Conservation (phyloP, 2,113 vertebrate species). For the Hippocampus barbouri region DNA sequence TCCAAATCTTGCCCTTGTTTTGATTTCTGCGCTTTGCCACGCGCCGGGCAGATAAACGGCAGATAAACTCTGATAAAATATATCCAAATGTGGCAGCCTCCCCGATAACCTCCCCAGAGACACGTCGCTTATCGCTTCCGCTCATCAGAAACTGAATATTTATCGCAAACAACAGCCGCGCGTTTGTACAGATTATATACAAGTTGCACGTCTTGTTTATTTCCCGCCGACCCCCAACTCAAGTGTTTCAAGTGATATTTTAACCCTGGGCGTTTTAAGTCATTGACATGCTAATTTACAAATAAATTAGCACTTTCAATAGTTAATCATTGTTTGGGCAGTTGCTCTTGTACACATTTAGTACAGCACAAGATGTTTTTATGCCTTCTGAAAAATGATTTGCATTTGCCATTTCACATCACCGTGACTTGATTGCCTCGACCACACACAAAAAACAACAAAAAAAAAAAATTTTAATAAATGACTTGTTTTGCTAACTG, state of each 20-base stretch:
- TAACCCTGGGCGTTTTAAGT: slow-evolving; percentile 17
- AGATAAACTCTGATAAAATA: slow-evolving; percentile 78
- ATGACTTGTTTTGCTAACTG: no score
- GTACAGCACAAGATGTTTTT: background rate
- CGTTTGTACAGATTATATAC: slow-evolving; percentile 55
- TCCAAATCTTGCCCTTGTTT: slow-evolving; percentile 58
- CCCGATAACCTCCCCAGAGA: slow-evolving; percentile 75
- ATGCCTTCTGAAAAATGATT: no score
- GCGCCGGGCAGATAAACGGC: slow-evolving; percentile 70
- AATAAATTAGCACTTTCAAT: slow-evolving; percentile 5
- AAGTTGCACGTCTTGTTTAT: slow-evolving; percentile 38
- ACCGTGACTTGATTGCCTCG: no score
- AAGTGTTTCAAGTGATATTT: slow-evolving; percentile 27
- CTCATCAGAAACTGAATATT: slow-evolving; percentile 78
- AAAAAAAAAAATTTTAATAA: no score
- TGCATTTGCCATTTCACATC: no score
- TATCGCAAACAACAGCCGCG: slow-evolving; percentile 71
- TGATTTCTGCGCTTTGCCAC: slow-evolving; percentile 68
- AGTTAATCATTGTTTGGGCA: background rate
- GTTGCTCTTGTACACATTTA: background rate
- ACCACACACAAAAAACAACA: no score
- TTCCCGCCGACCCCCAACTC: background rate
- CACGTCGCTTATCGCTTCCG: slow-evolving; percentile 71
- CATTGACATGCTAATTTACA: background rate
- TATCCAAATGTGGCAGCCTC: slow-evolving; percentile 74